phyloP scores from a whole-genome alignment of 64 coral and sea anemone species.

The Catalaphyllia jardinei region DNA sequence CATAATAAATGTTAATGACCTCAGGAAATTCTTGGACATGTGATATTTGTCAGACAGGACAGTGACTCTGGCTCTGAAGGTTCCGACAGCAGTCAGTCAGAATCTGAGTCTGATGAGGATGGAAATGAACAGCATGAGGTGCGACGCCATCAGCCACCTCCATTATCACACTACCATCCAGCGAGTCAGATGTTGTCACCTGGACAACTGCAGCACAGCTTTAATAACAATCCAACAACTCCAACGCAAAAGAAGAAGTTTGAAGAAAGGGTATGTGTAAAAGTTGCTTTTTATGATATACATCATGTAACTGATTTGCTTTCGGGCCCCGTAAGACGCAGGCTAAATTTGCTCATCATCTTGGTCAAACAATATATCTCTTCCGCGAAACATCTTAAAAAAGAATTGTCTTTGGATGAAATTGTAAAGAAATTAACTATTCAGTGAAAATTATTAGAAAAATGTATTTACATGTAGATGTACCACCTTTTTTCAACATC shows the following conservation, averaged over 20 bases:
- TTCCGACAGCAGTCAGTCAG: conserved; percentile 81
- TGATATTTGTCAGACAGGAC: conserved; percentile 41
- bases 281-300: too few relatives aligned
- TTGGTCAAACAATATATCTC: too few relatives aligned
- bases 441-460: too few relatives aligned
- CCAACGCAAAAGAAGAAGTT: conserved; percentile 67
- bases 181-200: conserved; percentile 50
- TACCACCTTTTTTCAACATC: too few relatives aligned
- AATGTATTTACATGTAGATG: too few relatives aligned
- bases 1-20: too few relatives aligned
- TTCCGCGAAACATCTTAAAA: too few relatives aligned
- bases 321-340: too few relatives aligned
- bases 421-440: too few relatives aligned
- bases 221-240: conserved; percentile 34
- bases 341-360: too few relatives aligned
- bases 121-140: conserved; percentile 31
- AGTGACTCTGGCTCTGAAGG: conserved; percentile 74
- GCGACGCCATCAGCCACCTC: neutral
- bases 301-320: too few relatives aligned
- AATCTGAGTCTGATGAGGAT: conserved; percentile 79
- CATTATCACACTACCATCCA: neutral
- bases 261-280: conserved; percentile 73
- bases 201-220: neutral
- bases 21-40: neutral
- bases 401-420: too few relatives aligned